Evolutionary conservation across 2,888 invertebrate genomes (phyloP), one percentile per base, ranked within the genome.

Genomic region (Sturmia bella): DNA sequence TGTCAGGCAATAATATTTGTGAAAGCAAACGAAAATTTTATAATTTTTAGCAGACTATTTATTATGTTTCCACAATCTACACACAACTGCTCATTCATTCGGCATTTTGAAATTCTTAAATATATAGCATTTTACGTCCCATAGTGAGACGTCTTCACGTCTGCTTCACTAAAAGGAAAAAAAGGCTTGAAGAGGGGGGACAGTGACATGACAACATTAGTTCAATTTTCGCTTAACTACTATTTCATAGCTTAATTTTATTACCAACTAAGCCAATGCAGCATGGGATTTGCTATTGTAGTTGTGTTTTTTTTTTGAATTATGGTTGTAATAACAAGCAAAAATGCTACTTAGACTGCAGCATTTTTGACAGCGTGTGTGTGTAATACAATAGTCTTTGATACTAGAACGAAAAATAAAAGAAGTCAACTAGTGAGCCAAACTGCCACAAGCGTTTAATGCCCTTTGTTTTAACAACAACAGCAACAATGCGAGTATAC

Each of bases 361-460:
- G 32, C 19, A 57, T 12, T 45, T 19, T 12, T 32, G 39, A 24
- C 15, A 57, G n/a, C 24, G 45, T n/a, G n/a, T n/a, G n/a, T n/a
- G n/a, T n/a, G 7, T 59, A 59, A 41, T 59, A 39, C 17, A 52
- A 52, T 64, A 56, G 24, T 6, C 39, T 39, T 24, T 17, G 39
- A 37, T 37, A 74, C 37, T 64, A 64, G 74, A 74, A 74, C 64
- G 17, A 39, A 43, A 6, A 32, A 56, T 21, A 64, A 64, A 64
- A 56, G 64, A 56, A 74, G 56, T 66, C 63, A 50, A 57, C 13
- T 9, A 32, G 6, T 12, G 19, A 45, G 19, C 4, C 41, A 21
- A n/a, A 3, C 24, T 68, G 72, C 68, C 72, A 56, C 27, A 68
- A 59, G 80, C 80, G 66, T 63, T 76, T 61, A 56, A 61, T 76